These are phyloP conservation scores for Orthosia cruda DNA, from an alignment of 2,888 invertebrate genomes.

Conservation along the genomic window DNA sequence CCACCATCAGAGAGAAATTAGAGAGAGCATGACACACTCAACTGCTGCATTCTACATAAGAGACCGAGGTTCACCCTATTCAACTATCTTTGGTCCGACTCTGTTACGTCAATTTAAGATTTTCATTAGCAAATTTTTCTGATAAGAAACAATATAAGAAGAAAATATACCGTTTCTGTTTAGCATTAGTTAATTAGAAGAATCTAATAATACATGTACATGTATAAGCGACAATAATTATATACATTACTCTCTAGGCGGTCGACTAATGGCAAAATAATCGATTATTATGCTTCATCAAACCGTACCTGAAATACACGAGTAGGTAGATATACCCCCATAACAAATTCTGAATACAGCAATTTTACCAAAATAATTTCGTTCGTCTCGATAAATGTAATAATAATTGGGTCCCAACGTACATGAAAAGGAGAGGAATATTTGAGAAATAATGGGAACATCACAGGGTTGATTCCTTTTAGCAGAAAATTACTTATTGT, in stretches of 20 bases:
- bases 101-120: too few species aligned
- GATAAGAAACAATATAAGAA: not conserved
- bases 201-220: not conserved
- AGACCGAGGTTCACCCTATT: not conserved
- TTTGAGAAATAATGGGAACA: slow-evolving; percentile 7
- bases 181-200: not conserved
- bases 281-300: slow-evolving; percentile 52
- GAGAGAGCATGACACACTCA: too few species aligned
- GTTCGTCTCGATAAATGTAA: not conserved
- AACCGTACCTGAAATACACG: slow-evolving; percentile 35
- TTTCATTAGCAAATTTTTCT: not conserved
- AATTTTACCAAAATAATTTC: slow-evolving; percentile 25
- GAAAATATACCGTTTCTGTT: not conserved
- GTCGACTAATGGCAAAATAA: slow-evolving; percentile 29
- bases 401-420: slow-evolving; percentile 13
- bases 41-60: too few species aligned
- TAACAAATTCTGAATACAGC: slow-evolving; percentile 3
- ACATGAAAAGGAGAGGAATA: not conserved
- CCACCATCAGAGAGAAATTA: too few species aligned
- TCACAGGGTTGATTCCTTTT: not conserved
- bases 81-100: too few species aligned
- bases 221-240: slow-evolving; percentile 11
- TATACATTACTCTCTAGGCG: slow-evolving; percentile 3
- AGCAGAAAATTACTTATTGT: not conserved
- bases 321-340: slow-evolving; percentile 7